Evolutionary conservation across 2,113 vertebrate species (phyloP), one percentile per base, ranked within the genome.

Genomic region (Amphiprion ocellaris): DNA sequence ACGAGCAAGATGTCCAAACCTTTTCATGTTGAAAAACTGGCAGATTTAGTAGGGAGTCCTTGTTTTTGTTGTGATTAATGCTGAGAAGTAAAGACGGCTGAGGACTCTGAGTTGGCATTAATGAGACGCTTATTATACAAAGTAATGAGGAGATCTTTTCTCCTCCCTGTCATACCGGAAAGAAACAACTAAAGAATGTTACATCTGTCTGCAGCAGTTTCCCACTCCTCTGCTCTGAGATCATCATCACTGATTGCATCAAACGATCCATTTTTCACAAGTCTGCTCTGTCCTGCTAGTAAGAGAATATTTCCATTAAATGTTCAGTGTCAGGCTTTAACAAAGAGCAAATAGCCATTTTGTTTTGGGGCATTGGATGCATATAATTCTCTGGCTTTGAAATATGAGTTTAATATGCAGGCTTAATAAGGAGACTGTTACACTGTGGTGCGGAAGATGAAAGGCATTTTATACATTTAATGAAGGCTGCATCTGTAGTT

Each of bases 351-450:
- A 73, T 52, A 76, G 50, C 46, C 44, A 17, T 79, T 82, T 74
- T 77, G 49, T 77, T 83, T 74, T 33, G 72, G 68, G 63, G 71
- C 66, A 8, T 37, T 78, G 1, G 41, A 68, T 52, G 26, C 30
- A 67, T 63, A 4, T 39, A 81, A 80, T 61, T 55, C 26, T 37
- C 50, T 21, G 12, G 39, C 60, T 69, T 5, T 82, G 69, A 86
- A 84, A 54, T 69, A 83, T 24, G 53, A 76, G 44, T 87, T 86
- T 83, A 87, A 82, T 87, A 71, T 63, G 16, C 67, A 58, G 70
- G 0, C 14, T 56, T 71, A 70, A 70, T 77, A 67, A 72, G 67
- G 21, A 50, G 33, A 28, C 17, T 0, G 4, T 15, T 30, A 39
- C 53, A 58, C 65, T 14, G 14, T 24, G 26, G 15, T 44, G 19